Evolutionary conservation across 2,797 vertebrate genomes (phyloP).

Genomic region (Buphagus erythrorhynchus): DNA sequence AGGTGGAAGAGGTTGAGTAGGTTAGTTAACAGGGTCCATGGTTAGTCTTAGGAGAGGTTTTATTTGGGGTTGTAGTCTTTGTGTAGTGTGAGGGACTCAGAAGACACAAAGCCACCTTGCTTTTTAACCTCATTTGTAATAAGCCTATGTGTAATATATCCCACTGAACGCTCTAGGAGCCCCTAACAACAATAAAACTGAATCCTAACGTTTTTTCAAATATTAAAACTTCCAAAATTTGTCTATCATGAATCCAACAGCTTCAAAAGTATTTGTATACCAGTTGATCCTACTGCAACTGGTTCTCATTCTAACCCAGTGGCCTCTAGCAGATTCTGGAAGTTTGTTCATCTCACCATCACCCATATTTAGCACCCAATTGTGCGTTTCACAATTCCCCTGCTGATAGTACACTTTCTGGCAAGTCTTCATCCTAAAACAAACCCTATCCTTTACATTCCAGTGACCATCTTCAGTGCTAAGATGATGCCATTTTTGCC

Average conservation of each 20-base stretch:
- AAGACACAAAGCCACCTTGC: not conserved
- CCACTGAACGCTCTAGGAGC: not conserved
- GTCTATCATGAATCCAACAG: not conserved
- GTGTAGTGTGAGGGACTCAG: not conserved
- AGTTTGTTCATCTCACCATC: not conserved
- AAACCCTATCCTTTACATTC: not conserved
- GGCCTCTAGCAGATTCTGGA: not conserved
- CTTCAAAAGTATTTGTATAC: not conserved
- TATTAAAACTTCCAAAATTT: not conserved
- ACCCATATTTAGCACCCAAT: not conserved
- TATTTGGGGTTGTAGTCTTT: not conserved
- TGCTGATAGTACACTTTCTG: not conserved
- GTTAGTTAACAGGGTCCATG: not conserved
- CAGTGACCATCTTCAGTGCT: no score
- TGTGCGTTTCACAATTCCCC: not conserved
- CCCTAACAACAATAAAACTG: not conserved
- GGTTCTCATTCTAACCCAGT: not conserved
- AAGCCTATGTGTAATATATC: not conserved
- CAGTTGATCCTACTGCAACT: not conserved
- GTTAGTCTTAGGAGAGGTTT: not conserved
- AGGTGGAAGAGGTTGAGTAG: not conserved
- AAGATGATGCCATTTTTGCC: not conserved
- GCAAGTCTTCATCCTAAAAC: not conserved
- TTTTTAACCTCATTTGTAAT: not conserved
- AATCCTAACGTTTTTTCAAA: not conserved